Evolutionary conservation across 92 coral and sea anemone genomes (phyloP), one percentile per base, ranked within the genome.

Genomic region (Parazoanthus atlanticus): DNA sequence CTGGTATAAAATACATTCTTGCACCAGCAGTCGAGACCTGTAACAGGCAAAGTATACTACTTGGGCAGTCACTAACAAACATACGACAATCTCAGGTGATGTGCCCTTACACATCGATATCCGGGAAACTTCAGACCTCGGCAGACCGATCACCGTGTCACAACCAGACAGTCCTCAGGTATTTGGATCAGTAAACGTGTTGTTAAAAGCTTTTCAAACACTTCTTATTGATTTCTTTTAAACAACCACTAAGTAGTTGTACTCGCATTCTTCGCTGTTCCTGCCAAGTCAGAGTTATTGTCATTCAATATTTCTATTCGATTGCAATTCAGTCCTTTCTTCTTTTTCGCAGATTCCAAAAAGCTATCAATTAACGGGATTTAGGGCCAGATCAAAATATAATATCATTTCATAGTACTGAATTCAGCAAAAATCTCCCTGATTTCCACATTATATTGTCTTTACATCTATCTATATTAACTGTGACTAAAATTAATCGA

Each of bases 81-180:
- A 25, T 61, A 21, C 28, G n/a, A 21, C 28, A 61, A 61, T 25
- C 28, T 6, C 71, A 96, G 99, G 99, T 78, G 93, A 95, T 84
- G 89, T 97, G 23, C 99, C 99, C 34, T 89, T 97, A 25, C 96
- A 97, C 88, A 90, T 94, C 21, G 93, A 88, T 29, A 97, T 97
- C 46, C 93, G 99, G 88, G 98, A 97, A 90, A 97, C 98, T 6
- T 88, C 98, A 69, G 99, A 97, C 79, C 88, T 86, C 30, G 99
- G 99, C 72, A 90, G 82, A 76, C 99, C 99, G 2, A 94, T 97
- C 29, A 96, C 94, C 32, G 92, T 97, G 65, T 95, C 96, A 47
- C 93, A 90, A 46, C 98, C 99, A 74, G 89, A 94, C 79, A 94
- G 96, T 74, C 88, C 91, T 15, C 97, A 95, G 97, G 99, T 97